phyloP scores from a whole-genome alignment of 2,113 vertebrate genomes.

The Petromus typicus region DNA sequence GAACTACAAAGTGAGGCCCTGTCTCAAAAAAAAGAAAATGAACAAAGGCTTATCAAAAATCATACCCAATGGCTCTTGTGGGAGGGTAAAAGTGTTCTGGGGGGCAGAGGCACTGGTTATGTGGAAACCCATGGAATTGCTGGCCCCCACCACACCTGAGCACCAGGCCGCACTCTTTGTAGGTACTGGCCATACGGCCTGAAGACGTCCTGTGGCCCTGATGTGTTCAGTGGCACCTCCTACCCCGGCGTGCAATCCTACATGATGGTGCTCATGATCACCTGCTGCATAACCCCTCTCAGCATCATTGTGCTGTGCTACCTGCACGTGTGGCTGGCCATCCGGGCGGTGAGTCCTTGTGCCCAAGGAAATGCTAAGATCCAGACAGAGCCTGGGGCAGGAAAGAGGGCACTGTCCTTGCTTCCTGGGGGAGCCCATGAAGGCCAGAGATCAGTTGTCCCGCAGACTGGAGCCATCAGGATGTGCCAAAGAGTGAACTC shows the following conservation, averaged over 20 bases:
- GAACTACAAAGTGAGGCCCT: too few relatives aligned
- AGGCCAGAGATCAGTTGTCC: too few relatives aligned
- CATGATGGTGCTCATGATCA: constrained; percentile 92
- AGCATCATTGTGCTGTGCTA: constrained; percentile 91
- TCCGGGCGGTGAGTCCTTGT: constrained; percentile 87
- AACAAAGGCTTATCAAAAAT: background rate
- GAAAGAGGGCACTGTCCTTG: background rate
- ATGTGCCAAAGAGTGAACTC: background rate
- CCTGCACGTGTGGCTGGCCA: constrained; percentile 91
- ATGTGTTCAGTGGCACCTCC: constrained; percentile 92
- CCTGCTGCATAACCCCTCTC: constrained; percentile 91
- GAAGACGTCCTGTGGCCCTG: constrained; percentile 95
- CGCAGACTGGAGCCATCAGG: too few relatives aligned
- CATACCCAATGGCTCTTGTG: background rate
- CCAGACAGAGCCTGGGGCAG: background rate
- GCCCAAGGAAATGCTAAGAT: too few relatives aligned
- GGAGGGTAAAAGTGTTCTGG: background rate
- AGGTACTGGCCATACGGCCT: constrained; percentile 95
- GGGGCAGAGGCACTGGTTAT: background rate
- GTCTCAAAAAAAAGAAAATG: background rate
- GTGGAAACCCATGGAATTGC: background rate
- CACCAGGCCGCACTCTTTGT: background rate
- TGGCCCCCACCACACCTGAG: background rate
- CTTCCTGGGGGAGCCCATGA: background rate
- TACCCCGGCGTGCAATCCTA: constrained; percentile 92